Evolutionary conservation across 92 coral and sea anemone species (phyloP).

Genomic region (Phenganax marumi): DNA sequence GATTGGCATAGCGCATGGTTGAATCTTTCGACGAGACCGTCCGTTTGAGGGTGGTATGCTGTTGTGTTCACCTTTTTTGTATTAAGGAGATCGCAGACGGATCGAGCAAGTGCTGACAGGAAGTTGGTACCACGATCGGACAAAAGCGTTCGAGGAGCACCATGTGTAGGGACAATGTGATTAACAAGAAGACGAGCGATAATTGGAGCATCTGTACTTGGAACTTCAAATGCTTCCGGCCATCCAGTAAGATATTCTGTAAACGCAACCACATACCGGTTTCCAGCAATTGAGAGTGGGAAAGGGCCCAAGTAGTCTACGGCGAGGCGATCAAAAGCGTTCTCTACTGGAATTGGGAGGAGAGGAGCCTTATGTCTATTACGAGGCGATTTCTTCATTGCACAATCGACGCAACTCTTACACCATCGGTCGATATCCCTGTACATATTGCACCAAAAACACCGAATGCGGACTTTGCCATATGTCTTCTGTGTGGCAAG

Average conservation of each 20-base stretch:
- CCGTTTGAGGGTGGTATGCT: conserved; percentile 50
- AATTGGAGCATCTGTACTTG: conserved; percentile 25
- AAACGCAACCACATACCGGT: conserved; percentile 54
- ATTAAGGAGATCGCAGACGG: conserved; percentile 51
- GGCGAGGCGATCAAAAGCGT: conserved; percentile 49
- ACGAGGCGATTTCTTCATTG: conserved; percentile 50
- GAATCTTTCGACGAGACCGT: conserved; percentile 48
- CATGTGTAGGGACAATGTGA: conserved; percentile 42
- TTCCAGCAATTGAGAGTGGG: conserved; percentile 45
- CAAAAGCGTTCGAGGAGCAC: conserved; percentile 48
- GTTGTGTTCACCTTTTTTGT: conserved; percentile 57
- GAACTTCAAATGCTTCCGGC: conserved; percentile 47
- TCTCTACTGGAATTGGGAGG: conserved; percentile 55
- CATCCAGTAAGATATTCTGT: conserved; percentile 51
- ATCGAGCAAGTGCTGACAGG: conserved; percentile 37
- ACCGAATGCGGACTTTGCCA: conserved; percentile 56
- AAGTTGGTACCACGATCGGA: conserved; percentile 59
- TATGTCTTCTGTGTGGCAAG: conserved; percentile 58
- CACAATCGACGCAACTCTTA: conserved; percentile 48
- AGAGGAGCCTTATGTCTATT: conserved; percentile 44
- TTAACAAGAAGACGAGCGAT: conserved; percentile 29
- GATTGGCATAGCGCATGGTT: conserved; percentile 27
- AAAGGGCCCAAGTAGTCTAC: conserved; percentile 55
- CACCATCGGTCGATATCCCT: conserved; percentile 56
- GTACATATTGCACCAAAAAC: conserved; percentile 60